Base-by-base conservation (phyloP, 2,797 vertebrate species). In the Crocidura indochinensis region DNA sequence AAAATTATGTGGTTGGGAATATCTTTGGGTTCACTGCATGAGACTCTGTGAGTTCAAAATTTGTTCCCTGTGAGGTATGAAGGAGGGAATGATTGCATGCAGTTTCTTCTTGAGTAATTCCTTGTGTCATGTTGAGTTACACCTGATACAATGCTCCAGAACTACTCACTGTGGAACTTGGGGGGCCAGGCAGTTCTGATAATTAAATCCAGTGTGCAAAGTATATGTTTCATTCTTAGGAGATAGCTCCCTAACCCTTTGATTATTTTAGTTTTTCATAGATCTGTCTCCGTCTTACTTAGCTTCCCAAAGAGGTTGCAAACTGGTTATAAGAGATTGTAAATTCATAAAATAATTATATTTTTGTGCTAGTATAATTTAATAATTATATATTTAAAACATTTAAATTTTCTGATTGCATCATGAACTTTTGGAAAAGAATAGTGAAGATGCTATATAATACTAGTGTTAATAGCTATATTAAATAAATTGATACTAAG, bases 261-360 rank as follows among this genome's bases (percentile, higher is more conserved):
- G 69, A 20, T 71, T 69, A 67, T 85, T 64, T 83, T 91, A 68
- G 29, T 53, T 90, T 95, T 93, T 82, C 26, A 76, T 80, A 47
- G 53, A 2, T 20, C 62, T 88, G 6, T 67, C 62, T 80, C 71
- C 87, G 26, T 64, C 47, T 88, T 78, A 49, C 47, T 88, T 82
- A 49, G 60, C 46, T 74, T 82, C 67, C 51, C 62, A 76, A 3
- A 86, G 87, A 94, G 91, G 80, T 72, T 77, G 4, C 62, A 88
- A 90, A 49, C 29, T 82, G 53, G 64, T 72, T 87, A 82, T 15
- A 19, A 86, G 75, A 76, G 44, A 69, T 71, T 76, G 0, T 60
- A 53, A 27, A 19, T 27, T 94, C 17, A 77, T 56, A 84, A 38
- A 38, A 64, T 60, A 71, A 68, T 75, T 24, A 74, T 74, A 56